phyloP scores from a whole-genome alignment of 2,888 invertebrate species.

The Melipona beecheii region DNA sequence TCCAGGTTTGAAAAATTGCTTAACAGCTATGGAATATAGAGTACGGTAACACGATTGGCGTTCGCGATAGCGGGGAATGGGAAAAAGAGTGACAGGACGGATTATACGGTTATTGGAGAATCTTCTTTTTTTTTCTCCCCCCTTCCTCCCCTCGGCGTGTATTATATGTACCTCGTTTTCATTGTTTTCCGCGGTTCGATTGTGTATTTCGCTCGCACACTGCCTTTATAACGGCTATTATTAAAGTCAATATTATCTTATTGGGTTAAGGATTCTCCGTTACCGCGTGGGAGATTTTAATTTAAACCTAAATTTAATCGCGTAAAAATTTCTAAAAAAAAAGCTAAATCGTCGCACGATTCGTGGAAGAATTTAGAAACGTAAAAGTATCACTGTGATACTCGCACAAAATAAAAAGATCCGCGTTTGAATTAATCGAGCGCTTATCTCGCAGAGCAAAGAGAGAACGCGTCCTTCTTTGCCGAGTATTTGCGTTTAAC shows the following conservation, averaged over 20 bases:
- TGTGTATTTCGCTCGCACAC: slow-evolving; percentile 10
- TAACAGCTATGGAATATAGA: slow-evolving; percentile 22
- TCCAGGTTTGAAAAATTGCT: slow-evolving; percentile 48
- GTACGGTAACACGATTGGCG: slow-evolving; percentile 32
- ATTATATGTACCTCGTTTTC: slow-evolving; percentile 28
- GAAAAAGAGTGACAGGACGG: slow-evolving; percentile 26
- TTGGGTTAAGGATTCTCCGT: not conserved
- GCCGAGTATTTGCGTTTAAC: slow-evolving; percentile 29
- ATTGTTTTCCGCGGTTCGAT: slow-evolving; percentile 25
- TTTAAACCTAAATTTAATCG: not conserved
- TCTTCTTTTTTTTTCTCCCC: not conserved
- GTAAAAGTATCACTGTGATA: not conserved
- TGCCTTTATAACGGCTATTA: slow-evolving; percentile 14
- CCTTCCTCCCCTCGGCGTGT: not conserved
- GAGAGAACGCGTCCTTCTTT: slow-evolving; percentile 13
- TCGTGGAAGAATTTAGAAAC: not conserved
- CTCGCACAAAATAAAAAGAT: not conserved
- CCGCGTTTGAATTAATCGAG: slow-evolving; percentile 16
- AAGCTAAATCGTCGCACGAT: not conserved
- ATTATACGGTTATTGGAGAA: slow-evolving; percentile 54
- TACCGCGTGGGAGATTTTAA: too few species aligned
- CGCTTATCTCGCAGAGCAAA: not conserved
- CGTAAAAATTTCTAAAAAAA: not conserved
- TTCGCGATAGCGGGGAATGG: slow-evolving; percentile 35
- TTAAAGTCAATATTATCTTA: slow-evolving; percentile 9